Base-by-base conservation (phyloP, 2,113 vertebrate genomes). In the Dryoscopus gambensis region DNA sequence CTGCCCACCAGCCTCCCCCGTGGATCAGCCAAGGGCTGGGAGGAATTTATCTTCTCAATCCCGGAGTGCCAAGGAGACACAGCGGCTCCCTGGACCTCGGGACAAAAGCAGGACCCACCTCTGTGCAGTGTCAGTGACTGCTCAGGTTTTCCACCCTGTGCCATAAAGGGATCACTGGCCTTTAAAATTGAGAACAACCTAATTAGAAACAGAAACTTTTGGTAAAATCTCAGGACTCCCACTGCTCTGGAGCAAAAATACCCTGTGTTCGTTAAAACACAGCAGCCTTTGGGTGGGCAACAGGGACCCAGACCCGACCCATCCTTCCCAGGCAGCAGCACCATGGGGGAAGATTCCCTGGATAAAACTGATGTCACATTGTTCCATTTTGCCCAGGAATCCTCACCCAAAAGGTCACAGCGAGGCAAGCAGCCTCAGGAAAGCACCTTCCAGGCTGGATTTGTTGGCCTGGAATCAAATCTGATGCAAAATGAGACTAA, bases 201-300 rank as follows among this genome's bases (percentile, higher is more conserved):
- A 81, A 94, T 91, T 59, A 89, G 89, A 93, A 96, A 92, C 85
- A 96, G 89, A 88, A 94, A 87, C 68, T 68, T 89, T 57, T 55
- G 77, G 84, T 67, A 81, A 87, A 91, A 94, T 70, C 73, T 87
- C 84, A 92, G 63, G 40, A 67, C 52, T 89, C 68, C 69, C 50
- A 33, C 33, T 31, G 89, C 77, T 91, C 42, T 3, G 23, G 42
- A 77, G 76, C 19, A 2, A 84, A 73, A 25, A 63, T 60, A 2
- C 37, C 44, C 44, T 5, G 7, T 12, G 46, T 60, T 57, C 64
- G 62, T 47, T 63, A 64, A 50, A 90, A 63, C 37, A 46, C 40
- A 69, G 71, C 67, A 86, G 59, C 49, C 68, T 74, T 40, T 37
- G 76, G 59, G 52, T 2, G 3, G 73, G 42, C 39, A 62, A 9